Percentiles rank a stretch among this genome's conserved stretches.
These are phyloP conservation scores for Onychorhynchus coronatus DNA, from an alignment of 2,113 vertebrate genomes.

Conservation along the genomic window DNA sequence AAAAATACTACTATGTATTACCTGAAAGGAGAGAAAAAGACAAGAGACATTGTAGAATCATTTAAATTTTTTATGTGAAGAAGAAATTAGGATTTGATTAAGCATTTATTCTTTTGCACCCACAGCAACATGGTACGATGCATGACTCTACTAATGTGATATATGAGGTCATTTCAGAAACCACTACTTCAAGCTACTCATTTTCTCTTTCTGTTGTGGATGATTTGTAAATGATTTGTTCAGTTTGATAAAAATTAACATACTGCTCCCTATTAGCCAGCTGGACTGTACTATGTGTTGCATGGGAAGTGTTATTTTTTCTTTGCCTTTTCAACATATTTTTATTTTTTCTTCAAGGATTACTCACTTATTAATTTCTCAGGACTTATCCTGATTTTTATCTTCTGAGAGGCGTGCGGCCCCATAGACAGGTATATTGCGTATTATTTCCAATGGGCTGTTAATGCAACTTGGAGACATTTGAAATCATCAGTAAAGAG, in stretches of 20 bases:
- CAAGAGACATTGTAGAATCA: background rate
- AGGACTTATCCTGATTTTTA: background rate
- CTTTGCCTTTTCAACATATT: background rate
- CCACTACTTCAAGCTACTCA: background rate
- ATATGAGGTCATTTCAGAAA: background rate
- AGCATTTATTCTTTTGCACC: background rate
- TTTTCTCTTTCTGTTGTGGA: background rate
- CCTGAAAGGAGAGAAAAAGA: background rate
- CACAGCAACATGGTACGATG: background rate
- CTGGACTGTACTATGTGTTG: background rate
- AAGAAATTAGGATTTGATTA: background rate
- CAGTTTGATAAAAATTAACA: background rate
- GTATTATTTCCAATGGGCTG: background rate
- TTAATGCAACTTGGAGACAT: background rate
- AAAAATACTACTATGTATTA: background rate
- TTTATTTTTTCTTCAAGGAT: background rate
- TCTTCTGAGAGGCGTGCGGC: background rate
- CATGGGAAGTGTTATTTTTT: background rate
- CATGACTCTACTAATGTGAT: background rate
- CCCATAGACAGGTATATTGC: background rate
- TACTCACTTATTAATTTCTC: background rate
- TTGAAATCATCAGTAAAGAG: background rate
- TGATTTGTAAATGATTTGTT: background rate
- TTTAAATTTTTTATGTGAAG: background rate
- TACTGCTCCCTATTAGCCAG: background rate